Conservation (phyloP, 2,113 vertebrate genomes). For the Rhynchomys soricoides region DNA sequence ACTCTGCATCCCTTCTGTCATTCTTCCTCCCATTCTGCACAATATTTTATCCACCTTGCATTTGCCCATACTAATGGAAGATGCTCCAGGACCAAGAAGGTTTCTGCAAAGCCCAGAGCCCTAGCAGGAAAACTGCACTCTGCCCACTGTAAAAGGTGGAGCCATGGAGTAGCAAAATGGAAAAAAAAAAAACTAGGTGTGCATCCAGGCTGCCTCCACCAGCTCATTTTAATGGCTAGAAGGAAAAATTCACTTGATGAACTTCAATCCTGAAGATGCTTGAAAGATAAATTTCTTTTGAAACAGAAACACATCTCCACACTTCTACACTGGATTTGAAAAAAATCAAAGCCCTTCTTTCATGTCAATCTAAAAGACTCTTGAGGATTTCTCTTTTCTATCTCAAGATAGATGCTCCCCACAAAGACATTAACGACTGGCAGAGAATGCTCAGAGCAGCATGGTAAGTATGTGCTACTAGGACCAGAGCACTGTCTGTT, state of each 20-base stretch:
- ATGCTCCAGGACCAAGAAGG: background rate
- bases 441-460: background rate
- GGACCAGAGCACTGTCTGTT: background rate
- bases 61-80: background rate
- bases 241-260: slow-evolving; percentile 65
- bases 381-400: slow-evolving; percentile 55
- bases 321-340: slow-evolving; percentile 69
- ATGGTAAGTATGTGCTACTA: background rate
- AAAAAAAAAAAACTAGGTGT: slow-evolving; percentile 34
- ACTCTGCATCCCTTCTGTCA: background rate
- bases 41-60: background rate
- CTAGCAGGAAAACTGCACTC: background rate
- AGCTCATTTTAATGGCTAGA: slow-evolving; percentile 59
- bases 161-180: slow-evolving; percentile 11
- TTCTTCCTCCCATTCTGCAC: background rate
- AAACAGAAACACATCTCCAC: slow-evolving; percentile 49
- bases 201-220: slow-evolving; percentile 25
- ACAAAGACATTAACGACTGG: slow-evolving; percentile 34
- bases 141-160: background rate
- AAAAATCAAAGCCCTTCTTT: slow-evolving; percentile 75
- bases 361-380: slow-evolving; percentile 76
- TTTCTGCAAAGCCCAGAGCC: background rate
- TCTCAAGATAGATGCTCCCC: slow-evolving; percentile 54
- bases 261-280: slow-evolving; percentile 71
- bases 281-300: slow-evolving; percentile 79